Conservation (phyloP, 2,888 invertebrate species). For the Troides helena region DNA sequence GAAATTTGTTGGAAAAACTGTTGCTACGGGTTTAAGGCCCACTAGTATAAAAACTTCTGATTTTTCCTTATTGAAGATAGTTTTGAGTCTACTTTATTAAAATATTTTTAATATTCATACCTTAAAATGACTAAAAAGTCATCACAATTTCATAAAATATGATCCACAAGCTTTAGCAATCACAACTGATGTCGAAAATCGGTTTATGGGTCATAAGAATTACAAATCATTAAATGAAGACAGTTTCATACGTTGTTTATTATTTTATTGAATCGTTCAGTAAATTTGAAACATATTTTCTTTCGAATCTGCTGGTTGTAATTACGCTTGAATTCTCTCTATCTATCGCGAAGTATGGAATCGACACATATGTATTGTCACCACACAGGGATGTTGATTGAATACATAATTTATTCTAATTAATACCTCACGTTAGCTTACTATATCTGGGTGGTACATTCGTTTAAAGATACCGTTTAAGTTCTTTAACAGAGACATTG, state of each 20-base stretch:
- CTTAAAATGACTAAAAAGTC: too few relatives aligned
- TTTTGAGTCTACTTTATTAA: too few relatives aligned
- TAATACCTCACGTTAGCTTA: conserved; percentile 32
- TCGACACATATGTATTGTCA: neutral
- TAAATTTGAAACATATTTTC: neutral
- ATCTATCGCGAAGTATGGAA: neutral
- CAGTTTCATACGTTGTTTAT: neutral
- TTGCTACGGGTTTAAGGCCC: too few relatives aligned
- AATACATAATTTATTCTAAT: conserved; percentile 50
- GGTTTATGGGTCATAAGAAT: neutral
- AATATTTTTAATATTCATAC: too few relatives aligned
- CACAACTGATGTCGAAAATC: neutral
- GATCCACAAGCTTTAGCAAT: too few relatives aligned
- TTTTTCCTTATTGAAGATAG: too few relatives aligned
- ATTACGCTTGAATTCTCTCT: neutral
- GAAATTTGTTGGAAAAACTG: too few relatives aligned
- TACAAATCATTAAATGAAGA: neutral
- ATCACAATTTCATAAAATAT: too few relatives aligned
- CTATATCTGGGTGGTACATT: conserved; percentile 25
- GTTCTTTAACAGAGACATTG: neutral
- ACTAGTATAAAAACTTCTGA: too few relatives aligned
- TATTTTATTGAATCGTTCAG: neutral
- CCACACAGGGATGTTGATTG: conserved; percentile 11
- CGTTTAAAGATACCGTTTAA: conserved; percentile 19
- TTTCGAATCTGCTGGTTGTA: neutral